Evolutionary conservation across 2,797 vertebrate species (phyloP).

Genomic region (Schizopygopsis pylzovi): DNA sequence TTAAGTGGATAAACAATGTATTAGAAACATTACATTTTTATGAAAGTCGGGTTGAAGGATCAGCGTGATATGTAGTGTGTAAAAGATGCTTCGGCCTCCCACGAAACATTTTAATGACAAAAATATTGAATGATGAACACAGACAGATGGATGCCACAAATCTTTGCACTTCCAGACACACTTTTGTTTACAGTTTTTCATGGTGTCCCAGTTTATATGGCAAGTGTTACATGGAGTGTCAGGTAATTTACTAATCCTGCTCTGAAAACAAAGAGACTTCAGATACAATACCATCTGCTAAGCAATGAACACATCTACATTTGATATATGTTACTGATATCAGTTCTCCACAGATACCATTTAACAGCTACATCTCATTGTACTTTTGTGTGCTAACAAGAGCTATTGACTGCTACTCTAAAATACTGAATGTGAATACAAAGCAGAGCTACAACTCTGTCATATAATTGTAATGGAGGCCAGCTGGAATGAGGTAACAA

Average conservation of each 20-base stretch:
- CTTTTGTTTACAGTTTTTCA: slow-evolving; percentile 40
- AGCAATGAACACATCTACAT: slow-evolving; percentile 22
- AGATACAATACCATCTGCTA: slow-evolving; percentile 46
- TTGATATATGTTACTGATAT: slow-evolving; percentile 26
- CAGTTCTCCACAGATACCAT: slow-evolving; percentile 12
- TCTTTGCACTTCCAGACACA: slow-evolving; percentile 35
- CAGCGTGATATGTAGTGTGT: background rate
- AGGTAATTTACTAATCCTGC: slow-evolving; percentile 35
- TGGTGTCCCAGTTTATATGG: slow-evolving; percentile 33
- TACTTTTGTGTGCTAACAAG: slow-evolving; percentile 11
- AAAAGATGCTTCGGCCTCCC: background rate
- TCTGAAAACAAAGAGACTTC: slow-evolving; percentile 38
- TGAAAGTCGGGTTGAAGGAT: background rate
- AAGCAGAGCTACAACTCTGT: background rate
- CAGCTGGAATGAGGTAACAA: background rate
- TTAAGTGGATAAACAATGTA: background rate
- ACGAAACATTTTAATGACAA: background rate
- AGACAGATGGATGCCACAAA: slow-evolving; percentile 44
- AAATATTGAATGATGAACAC: slow-evolving; percentile 30
- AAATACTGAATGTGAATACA: slow-evolving; percentile 14
- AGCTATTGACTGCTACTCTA: slow-evolving; percentile 14
- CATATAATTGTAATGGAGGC: background rate
- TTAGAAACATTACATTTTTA: background rate
- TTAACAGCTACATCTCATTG: background rate
- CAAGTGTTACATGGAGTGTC: slow-evolving; percentile 27